Evolutionary conservation across 1,140 invertebrate species (phyloP), one percentile per base, ranked within the genome.

Genomic region (Aleiodes sp.): DNA sequence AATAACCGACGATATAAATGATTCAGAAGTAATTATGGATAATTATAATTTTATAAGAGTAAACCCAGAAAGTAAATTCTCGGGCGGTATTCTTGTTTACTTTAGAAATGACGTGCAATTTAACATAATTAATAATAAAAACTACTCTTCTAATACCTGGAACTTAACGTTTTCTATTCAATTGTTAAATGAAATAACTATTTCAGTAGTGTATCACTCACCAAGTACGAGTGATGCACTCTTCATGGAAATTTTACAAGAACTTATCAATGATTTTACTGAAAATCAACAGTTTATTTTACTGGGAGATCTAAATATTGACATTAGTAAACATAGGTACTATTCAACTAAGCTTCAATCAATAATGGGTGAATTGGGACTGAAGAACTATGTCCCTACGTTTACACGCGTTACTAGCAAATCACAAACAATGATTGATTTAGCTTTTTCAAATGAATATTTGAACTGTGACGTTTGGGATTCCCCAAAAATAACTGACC

Each of bases 221-320:
- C 68, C 56, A 1, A 62, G 31, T 60, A 31, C 24, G 28, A 60
- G 66, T 19, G 52, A 68, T 69, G 41, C 41, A 24, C 26, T 33
- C 35, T 70, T 73, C 64, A 16, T 73, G 14, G 68, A 73, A 26
- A 28, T 52, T 57, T 43, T 64, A 33, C 35, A 65, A 29, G 39
- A 72, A 19, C 41, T 68, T 60, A 16, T 64, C 16, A 14, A 41
- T 33, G 41, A 60, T 1, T 12, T 56, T 33, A 16, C 24, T 43
- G 14, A 72, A 14, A 43, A 67, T 43, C 37, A 64, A 31, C 33
- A 70, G 33, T 24, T 65, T 21, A 72, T 74, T 28, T 26, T 71
- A 60, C 16, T 74, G 12, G 70, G 70, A 4, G 70, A 68, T 31
- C 65, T 70, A 21, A 70, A 70, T 52, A 60, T 70, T 14, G 59